Conservation (phyloP, 2,888 invertebrate species). For the Phanerotoma sp. region DNA sequence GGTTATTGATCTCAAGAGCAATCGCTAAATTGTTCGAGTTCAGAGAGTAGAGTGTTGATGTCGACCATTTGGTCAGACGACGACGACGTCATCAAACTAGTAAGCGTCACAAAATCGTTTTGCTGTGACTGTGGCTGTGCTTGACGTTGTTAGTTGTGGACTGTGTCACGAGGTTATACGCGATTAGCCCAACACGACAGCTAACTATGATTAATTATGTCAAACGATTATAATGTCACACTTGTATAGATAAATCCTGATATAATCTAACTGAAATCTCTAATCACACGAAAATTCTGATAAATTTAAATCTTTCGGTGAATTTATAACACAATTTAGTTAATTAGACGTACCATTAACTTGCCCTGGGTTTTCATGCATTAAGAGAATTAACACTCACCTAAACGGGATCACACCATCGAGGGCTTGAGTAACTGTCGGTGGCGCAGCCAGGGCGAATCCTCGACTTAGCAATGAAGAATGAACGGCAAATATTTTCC, state of each 20-base stretch:
- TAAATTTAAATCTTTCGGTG: too few relatives aligned
- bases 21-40: not conserved
- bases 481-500: slow-evolving; percentile 62
- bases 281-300: too few relatives aligned
- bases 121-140: slow-evolving; percentile 7
- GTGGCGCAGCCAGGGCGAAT: slow-evolving; percentile 82
- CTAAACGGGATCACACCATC: slow-evolving; percentile 85
- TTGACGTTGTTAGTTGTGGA: slow-evolving; percentile 12
- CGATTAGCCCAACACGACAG: slow-evolving; percentile 25
- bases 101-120: slow-evolving; percentile 13
- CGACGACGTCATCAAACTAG: slow-evolving; percentile 7
- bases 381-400: slow-evolving; percentile 59
- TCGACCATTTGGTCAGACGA: not conserved
- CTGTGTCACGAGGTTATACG: slow-evolving; percentile 28
- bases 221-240: not conserved
- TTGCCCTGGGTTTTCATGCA: not conserved
- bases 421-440: slow-evolving; percentile 86
- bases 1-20: not conserved
- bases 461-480: slow-evolving; percentile 83
- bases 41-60: not conserved
- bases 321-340: too few relatives aligned
- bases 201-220: slow-evolving; percentile 11
- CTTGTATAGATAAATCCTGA: not conserved
- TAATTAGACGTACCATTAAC: too few relatives aligned
- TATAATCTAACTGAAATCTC: too few relatives aligned